phyloP scores from a whole-genome alignment of 2,113 vertebrate genomes.

The Gymnogyps californianus region DNA sequence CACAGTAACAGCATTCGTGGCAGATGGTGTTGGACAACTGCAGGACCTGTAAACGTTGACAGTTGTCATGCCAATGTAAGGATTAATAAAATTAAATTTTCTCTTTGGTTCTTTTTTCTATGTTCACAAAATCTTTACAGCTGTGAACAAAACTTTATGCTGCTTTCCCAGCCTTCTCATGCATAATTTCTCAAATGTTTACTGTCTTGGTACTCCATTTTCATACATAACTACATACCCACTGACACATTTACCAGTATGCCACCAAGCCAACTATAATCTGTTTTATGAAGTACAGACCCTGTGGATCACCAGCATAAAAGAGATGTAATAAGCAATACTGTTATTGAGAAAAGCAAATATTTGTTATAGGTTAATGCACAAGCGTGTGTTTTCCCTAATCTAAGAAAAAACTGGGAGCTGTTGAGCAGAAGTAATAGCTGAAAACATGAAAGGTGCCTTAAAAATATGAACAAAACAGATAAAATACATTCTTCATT shows the following conservation, averaged over 20 bases:
- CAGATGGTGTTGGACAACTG: constrained; percentile 84
- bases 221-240: neutral
- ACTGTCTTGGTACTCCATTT: neutral
- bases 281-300: neutral
- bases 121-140: neutral
- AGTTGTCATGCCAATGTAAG: neutral
- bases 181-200: neutral
- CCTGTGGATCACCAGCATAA: neutral
- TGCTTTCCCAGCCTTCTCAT: neutral
- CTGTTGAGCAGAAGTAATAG: neutral
- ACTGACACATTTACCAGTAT: neutral
- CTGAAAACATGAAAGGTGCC: neutral
- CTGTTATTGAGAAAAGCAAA: neutral
- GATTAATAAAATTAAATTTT: neutral
- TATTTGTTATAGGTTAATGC: neutral
- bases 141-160: neutral
- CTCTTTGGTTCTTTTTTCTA: neutral
- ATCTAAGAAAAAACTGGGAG: neutral
- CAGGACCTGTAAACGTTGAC: constrained; percentile 77
- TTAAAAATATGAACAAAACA: neutral
- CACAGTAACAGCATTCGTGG: constrained; percentile 85
- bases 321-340: neutral
- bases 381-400: neutral
- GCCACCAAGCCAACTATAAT: neutral
- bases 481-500: neutral